Percentiles rank a stretch among this genome's conserved stretches.
Evolutionary conservation across 2,797 vertebrate species (phyloP).

Genomic region (Periophthalmus magnuspinnatus): DNA sequence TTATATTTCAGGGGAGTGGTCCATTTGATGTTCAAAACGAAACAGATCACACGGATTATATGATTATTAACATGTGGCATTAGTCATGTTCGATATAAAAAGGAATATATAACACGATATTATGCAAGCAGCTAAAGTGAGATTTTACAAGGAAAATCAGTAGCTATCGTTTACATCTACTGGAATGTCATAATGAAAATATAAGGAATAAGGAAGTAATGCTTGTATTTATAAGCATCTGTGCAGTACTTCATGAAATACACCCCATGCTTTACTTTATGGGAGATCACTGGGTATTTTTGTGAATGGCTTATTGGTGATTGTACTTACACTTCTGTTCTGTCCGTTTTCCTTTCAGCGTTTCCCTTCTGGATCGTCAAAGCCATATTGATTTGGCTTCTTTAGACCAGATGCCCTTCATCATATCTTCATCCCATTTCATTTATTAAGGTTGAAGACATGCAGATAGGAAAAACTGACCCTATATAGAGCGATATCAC

Average conservation of each 20-base stretch:
- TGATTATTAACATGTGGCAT: conserved; percentile 10
- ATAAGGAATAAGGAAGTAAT: too few species aligned
- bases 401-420: neutral
- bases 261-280: neutral
- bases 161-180: neutral
- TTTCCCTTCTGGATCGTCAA: neutral
- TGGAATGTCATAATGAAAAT: neutral
- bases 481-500: too few species aligned
- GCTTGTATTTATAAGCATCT: too few species aligned
- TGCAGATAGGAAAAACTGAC: too few species aligned
- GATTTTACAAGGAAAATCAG: neutral
- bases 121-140: neutral
- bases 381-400: neutral
- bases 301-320: neutral
- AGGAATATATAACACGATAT: neutral
- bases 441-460: neutral
- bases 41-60: conserved; percentile 17
- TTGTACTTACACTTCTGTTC: neutral
- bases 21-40: conserved; percentile 17
- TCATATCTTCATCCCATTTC: neutral
- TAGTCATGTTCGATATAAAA: conserved; percentile 2
- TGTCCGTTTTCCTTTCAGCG: neutral
- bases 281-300: neutral
- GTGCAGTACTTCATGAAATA: too few species aligned
- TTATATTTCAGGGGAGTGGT: conserved; percentile 17